Conservation (phyloP, 2,888 invertebrate species). For the Bellardia bayeri region DNA sequence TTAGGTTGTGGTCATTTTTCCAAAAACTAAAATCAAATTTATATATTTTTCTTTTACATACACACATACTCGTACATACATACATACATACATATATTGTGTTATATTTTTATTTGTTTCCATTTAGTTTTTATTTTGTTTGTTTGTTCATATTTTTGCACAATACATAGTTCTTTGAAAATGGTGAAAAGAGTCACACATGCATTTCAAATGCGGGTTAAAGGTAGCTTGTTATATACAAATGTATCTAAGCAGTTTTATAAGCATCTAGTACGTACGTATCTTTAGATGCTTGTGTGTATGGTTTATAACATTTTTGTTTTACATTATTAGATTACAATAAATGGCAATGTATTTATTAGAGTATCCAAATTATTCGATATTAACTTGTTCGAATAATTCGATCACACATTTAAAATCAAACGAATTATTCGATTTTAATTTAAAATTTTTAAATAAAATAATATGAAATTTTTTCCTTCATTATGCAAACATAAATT, state of each 20-base stretch:
- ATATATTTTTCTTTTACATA: constrained; percentile 34
- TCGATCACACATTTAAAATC: too few species aligned
- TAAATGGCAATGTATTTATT: constrained; percentile 20
- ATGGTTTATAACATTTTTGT: constrained; percentile 25
- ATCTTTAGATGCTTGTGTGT: constrained; percentile 10
- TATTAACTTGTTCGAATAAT: too few species aligned
- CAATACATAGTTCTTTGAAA: constrained; percentile 36
- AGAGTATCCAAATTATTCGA: too few species aligned
- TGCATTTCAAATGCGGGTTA: constrained; percentile 65
- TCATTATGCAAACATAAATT: too few species aligned
- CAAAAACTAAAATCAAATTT: constrained; percentile 23
- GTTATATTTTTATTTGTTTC: background rate
- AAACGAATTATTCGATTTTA: too few species aligned
- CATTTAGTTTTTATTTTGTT: background rate
- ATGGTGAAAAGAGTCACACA: constrained; percentile 52
- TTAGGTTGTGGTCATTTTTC: constrained; percentile 66
- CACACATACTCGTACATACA: background rate
- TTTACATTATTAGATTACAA: constrained; percentile 47
- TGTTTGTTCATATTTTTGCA: constrained; percentile 44
- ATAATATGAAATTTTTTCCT: too few species aligned
- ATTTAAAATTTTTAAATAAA: too few species aligned
- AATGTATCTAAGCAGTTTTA: background rate
- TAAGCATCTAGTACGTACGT: constrained; percentile 11
- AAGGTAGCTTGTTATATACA: background rate
- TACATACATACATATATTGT: background rate